A percentile compares a stretch with the other conserved stretches of the same genome.
Evolutionary conservation across 2,113 vertebrate species (phyloP).

Genomic region (Phalacrocorax pelagicus): DNA sequence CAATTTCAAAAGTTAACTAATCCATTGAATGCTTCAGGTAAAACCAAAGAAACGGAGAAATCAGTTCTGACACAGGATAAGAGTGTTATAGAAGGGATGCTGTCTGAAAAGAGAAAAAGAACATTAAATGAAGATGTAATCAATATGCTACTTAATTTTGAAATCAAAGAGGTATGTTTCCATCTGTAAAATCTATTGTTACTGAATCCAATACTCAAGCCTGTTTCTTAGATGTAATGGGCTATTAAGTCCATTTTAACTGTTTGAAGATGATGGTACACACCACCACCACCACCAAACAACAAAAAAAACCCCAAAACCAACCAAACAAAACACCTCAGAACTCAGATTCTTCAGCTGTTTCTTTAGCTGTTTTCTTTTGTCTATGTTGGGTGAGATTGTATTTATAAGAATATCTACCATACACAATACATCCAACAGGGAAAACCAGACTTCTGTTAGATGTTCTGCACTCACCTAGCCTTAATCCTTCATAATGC

Average conservation of each 20-base stretch:
- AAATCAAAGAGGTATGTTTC: conserved; percentile 86
- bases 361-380: neutral
- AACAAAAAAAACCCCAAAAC: neutral
- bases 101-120: neutral
- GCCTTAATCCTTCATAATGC: neutral
- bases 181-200: neutral
- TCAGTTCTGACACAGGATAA: neutral
- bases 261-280: neutral
- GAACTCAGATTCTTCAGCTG: neutral
- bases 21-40: conserved; percentile 26
- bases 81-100: neutral
- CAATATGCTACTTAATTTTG: conserved; percentile 87
- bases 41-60: conserved; percentile 28
- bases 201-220: neutral
- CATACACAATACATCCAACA: neutral
- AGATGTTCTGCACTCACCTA: neutral
- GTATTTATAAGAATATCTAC: neutral
- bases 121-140: conserved; percentile 70
- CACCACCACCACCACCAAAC: neutral
- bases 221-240: neutral
- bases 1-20: neutral
- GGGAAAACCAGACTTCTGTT: neutral
- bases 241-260: neutral
- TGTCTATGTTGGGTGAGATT: neutral
- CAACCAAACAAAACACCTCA: neutral